These are phyloP conservation scores for Phrynosoma platyrhinos DNA, from an alignment of 2,113 vertebrate genomes.

Conservation along the genomic window DNA sequence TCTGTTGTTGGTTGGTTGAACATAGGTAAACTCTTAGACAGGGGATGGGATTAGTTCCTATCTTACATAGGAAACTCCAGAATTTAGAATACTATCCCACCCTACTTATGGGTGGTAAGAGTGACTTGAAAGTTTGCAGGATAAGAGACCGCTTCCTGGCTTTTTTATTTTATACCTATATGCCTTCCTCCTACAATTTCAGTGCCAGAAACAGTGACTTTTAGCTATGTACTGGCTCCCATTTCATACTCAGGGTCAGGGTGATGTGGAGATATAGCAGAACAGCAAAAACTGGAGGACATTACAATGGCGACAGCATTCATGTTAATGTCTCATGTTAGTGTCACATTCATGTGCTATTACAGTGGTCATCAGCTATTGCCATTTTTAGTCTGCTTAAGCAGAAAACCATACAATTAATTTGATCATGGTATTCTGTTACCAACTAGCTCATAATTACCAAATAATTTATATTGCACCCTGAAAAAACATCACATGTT, in stretches of 20 bases:
- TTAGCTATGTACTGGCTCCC: no score
- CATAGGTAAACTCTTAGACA: no score
- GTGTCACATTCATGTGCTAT: neutral
- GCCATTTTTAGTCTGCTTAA: slow-evolving; percentile 14
- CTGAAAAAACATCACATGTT: slow-evolving; percentile 64
- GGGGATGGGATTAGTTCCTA: neutral
- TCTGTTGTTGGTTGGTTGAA: no score
- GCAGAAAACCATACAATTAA: slow-evolving; percentile 63
- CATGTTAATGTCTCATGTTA: neutral
- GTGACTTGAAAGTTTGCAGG: neutral
- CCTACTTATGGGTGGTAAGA: neutral
- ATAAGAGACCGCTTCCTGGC: neutral
- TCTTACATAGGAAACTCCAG: neutral
- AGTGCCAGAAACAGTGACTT: no score
- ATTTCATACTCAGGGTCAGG: no score
- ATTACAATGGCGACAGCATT: neutral
- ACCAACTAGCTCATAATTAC: slow-evolving; percentile 68
- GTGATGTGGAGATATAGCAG: neutral
- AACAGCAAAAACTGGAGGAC: neutral
- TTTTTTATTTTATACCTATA: neutral
- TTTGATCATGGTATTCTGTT: slow-evolving; percentile 57
- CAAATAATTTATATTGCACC: slow-evolving; percentile 61
- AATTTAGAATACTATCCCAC: neutral
- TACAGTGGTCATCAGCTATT: slow-evolving; percentile 41
- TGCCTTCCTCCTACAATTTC: neutral